Conservation (phyloP, 2,113 vertebrate genomes). For the Axis porcinus region DNA sequence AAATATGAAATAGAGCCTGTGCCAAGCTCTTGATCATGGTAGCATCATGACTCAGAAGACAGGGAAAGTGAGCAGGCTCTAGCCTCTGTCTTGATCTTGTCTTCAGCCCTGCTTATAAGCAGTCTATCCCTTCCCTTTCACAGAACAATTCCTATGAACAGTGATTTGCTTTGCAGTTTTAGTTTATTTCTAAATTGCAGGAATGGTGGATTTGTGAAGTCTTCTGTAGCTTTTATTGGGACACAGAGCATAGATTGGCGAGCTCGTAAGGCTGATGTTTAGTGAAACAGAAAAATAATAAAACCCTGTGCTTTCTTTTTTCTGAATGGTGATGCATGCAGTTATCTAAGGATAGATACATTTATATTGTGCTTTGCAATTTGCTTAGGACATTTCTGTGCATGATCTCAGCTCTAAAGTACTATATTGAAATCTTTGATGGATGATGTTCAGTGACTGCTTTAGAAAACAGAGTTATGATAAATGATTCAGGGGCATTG, state of each 20-base stretch:
- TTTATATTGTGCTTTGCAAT: neutral
- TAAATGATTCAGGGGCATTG: neutral
- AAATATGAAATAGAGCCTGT: neutral
- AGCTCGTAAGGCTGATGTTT: neutral
- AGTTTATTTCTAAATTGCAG: neutral
- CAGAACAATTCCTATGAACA: neutral
- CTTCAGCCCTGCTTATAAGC: neutral
- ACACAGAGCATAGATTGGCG: neutral
- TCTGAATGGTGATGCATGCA: neutral
- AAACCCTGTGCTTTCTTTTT: neutral
- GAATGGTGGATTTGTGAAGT: neutral
- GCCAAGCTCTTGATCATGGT: neutral
- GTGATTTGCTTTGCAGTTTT: neutral
- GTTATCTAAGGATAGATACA: neutral
- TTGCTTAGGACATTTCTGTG: neutral
- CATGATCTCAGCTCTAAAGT: neutral
- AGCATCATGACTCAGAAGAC: neutral
- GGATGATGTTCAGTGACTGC: neutral
- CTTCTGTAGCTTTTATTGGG: neutral
- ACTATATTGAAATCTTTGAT: neutral
- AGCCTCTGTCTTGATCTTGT: neutral
- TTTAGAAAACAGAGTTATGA: neutral
- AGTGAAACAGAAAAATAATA: neutral
- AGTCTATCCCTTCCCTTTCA: neutral
- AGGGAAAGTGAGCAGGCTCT: neutral